Conservation (phyloP, 2,797 vertebrate genomes). For the Danio kyathit region DNA sequence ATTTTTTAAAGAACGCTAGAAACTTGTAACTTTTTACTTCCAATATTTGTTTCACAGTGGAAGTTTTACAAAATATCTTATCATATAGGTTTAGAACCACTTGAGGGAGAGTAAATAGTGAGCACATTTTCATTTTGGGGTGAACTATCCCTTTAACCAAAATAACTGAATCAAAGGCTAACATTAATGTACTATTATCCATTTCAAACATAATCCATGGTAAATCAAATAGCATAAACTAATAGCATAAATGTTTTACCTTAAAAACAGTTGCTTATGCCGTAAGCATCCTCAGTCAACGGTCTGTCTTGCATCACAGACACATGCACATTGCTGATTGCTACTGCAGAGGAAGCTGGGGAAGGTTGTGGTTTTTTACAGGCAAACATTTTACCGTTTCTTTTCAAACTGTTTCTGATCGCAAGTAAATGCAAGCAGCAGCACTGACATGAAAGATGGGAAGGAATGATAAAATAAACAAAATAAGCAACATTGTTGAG, state of each 20-base stretch:
- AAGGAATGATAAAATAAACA: conserved; percentile 29
- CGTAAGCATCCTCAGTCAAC: background rate
- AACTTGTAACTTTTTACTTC: no score
- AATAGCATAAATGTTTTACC: background rate
- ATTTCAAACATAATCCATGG: background rate
- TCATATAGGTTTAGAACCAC: no score
- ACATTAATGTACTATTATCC: background rate
- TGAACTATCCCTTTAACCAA: background rate
- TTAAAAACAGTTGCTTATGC: conserved; percentile 18
- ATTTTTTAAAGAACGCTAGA: no score
- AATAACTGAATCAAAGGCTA: background rate
- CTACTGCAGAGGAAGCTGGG: conserved; percentile 69
- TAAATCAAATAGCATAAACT: background rate
- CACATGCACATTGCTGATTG: conserved; percentile 51
- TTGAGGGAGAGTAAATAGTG: no score
- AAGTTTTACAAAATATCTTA: no score
- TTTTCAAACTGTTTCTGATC: background rate
- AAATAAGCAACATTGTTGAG: conserved; percentile 31
- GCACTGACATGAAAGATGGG: background rate
- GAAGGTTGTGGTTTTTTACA: conserved; percentile 66
- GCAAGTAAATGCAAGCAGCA: background rate
- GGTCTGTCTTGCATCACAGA: conserved; percentile 52
- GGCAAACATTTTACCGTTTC: conserved; percentile 28
- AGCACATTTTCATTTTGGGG: no score
- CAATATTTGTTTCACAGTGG: no score